phyloP scores from a whole-genome alignment of 2,797 vertebrate species.

The Amazona ochrocephala region DNA sequence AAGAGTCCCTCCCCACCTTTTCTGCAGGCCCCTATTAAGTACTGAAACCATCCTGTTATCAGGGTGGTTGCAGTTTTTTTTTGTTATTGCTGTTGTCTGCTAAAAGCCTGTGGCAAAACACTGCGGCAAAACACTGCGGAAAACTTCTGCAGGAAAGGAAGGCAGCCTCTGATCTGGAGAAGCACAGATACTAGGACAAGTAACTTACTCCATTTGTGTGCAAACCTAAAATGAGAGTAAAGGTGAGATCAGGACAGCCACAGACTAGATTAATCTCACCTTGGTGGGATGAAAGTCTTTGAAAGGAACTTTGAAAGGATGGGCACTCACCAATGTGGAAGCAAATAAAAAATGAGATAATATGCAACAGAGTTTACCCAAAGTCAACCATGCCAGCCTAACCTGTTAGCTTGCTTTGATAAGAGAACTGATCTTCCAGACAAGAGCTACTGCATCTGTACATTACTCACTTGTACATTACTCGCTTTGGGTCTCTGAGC shows the following conservation, averaged over 20 bases:
- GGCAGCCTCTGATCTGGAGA: neutral
- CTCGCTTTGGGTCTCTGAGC: neutral
- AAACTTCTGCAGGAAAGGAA: neutral
- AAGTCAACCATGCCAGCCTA: neutral
- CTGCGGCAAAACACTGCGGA: neutral
- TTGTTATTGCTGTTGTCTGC: neutral
- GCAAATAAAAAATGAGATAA: slow-evolving; percentile 35
- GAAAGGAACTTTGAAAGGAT: slow-evolving; percentile 37
- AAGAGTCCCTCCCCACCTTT: neutral
- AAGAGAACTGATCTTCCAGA: neutral
- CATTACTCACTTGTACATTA: neutral
- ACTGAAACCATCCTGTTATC: neutral
- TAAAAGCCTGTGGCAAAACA: neutral
- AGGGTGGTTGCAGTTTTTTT: fast-evolving
- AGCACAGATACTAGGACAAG: neutral
- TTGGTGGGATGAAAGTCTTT: neutral
- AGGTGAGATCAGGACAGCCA: slow-evolving; percentile 12
- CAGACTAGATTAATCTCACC: slow-evolving; percentile 16
- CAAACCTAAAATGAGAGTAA: neutral
- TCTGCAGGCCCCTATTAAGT: neutral
- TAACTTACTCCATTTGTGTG: neutral
- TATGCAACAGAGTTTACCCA: neutral
- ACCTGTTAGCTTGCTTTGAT: slow-evolving; percentile 35
- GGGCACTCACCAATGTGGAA: neutral
- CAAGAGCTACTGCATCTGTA: neutral